A percentile compares a stretch with the other conserved stretches of the same genome.
These are phyloP conservation scores for Cancer borealis DNA, from an alignment of 2,888 invertebrate genomes.

Conservation along the genomic window DNA sequence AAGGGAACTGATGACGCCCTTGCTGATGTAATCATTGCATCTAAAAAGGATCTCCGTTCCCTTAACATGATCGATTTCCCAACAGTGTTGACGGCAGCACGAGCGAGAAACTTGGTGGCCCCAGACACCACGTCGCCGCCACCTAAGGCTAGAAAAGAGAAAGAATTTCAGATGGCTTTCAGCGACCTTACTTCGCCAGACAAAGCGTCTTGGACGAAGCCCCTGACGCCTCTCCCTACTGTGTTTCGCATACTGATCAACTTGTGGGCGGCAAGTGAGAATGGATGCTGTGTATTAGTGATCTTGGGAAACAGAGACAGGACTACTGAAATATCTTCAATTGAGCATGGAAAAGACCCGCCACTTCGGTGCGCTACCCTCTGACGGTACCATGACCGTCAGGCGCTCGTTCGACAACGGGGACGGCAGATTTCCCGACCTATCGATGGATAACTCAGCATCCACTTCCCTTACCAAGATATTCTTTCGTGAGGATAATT, in stretches of 20 bases:
- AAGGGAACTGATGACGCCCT: background rate
- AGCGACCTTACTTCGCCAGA: conserved; percentile 23
- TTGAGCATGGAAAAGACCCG: background rate
- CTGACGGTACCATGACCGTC: background rate
- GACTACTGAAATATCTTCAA: background rate
- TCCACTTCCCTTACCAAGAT: background rate
- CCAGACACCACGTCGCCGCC: conserved; percentile 7
- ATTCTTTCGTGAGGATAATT: background rate
- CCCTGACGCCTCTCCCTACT: background rate
- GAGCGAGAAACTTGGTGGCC: background rate
- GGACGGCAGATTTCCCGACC: background rate
- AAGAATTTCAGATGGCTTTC: background rate
- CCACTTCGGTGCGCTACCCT: background rate
- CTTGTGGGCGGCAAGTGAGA: background rate
- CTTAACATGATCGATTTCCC: conserved; percentile 30
- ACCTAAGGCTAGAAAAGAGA: background rate
- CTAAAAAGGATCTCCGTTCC: background rate
- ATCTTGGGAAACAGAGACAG: background rate
- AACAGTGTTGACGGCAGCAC: background rate
- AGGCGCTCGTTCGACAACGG: background rate
- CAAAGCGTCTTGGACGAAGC: background rate
- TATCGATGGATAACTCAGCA: background rate
- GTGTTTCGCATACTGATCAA: conserved; percentile 9
- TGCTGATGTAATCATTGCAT: conserved; percentile 22
- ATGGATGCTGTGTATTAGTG: background rate